A percentile compares a stretch with the other conserved stretches of the same genome.
phyloP scores from a whole-genome alignment of 1,140 invertebrate species.

The Trachymyrmex septentrionalis region DNA sequence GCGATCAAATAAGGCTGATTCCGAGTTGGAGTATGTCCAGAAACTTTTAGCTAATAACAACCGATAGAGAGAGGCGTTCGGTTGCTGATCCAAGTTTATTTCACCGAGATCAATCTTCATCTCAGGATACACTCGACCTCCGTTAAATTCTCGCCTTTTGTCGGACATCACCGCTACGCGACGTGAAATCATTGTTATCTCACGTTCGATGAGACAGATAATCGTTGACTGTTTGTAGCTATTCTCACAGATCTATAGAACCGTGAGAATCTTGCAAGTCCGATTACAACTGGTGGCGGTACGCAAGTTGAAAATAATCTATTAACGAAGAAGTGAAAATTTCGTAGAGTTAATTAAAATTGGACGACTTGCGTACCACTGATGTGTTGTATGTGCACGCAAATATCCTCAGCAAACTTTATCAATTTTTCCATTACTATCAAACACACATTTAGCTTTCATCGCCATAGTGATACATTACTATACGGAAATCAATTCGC shows the following conservation, averaged over 20 bases:
- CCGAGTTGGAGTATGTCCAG: conserved; percentile 68
- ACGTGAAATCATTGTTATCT: conserved; percentile 13
- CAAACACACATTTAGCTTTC: conserved; percentile 36
- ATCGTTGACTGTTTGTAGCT: neutral
- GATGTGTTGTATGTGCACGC: no score
- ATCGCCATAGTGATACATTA: conserved; percentile 50
- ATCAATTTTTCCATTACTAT: conserved; percentile 47
- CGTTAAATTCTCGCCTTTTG: neutral
- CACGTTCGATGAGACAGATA: neutral
- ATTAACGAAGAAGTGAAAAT: neutral
- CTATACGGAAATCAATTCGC: conserved; percentile 37
- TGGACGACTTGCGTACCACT: neutral
- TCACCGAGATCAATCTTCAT: conserved; percentile 43
- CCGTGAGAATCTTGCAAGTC: neutral
- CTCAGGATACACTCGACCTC: neutral
- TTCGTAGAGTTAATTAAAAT: neutral
- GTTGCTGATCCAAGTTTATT: conserved; percentile 46
- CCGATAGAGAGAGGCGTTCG: neutral
- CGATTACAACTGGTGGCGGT: neutral
- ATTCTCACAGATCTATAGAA: no score
- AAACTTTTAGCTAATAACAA: conserved; percentile 70
- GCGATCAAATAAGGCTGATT: conserved; percentile 60
- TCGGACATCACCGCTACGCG: neutral
- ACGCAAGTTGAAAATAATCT: neutral
- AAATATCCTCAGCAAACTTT: conserved; percentile 6